Conservation (phyloP, 2,113 vertebrate genomes). For the Cettia cetti region DNA sequence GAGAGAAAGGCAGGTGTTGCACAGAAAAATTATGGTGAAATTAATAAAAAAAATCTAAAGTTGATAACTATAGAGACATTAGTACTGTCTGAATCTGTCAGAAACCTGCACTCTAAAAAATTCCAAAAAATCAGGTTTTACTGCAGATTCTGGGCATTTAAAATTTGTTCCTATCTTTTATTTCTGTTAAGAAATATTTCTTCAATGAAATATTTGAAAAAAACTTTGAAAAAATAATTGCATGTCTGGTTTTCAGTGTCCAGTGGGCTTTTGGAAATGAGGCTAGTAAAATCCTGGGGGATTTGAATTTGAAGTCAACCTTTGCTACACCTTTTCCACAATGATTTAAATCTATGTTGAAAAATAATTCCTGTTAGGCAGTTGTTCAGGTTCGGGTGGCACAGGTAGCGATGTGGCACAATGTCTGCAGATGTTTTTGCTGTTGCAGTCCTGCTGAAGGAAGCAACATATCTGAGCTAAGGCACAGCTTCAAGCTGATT, state of each 20-base stretch:
- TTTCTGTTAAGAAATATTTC: background rate
- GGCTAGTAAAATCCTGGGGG: background rate
- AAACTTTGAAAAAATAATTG: background rate
- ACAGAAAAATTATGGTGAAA: background rate
- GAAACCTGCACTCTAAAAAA: background rate
- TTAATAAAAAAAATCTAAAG: background rate
- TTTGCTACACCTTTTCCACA: background rate
- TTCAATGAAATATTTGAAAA: background rate
- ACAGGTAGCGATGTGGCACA: background rate
- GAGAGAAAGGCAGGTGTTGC: background rate
- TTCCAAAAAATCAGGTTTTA: background rate
- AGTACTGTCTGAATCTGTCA: background rate
- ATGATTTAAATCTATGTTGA: background rate
- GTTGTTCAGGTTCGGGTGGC: background rate
- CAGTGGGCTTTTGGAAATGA: background rate
- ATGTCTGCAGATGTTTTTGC: background rate
- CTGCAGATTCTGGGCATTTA: background rate
- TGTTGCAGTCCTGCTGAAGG: background rate
- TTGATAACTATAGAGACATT: background rate
- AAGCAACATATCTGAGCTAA: background rate
- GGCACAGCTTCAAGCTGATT: background rate
- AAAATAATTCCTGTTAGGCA: background rate
- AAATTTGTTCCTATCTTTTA: background rate
- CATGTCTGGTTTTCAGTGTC: background rate
- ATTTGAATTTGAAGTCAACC: background rate